Base-by-base conservation (phyloP, 2,888 invertebrate species). In the Acanthosepion lycidas region DNA sequence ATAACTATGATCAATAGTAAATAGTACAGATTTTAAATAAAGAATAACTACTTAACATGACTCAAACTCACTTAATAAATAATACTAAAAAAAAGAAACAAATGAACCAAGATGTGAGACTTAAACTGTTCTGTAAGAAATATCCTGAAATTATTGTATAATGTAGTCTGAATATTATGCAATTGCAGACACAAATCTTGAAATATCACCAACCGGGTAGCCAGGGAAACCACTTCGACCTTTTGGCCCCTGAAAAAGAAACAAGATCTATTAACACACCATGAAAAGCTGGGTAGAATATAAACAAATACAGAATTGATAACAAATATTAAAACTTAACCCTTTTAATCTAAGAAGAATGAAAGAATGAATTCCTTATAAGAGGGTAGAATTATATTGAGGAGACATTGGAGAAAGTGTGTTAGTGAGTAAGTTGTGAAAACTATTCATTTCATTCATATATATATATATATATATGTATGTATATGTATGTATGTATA, bases 181-280 rank as follows among this genome's bases (percentile, higher is more conserved):
- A 33, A 78, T 78, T 78, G 78, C 78, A n/a, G 78, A n/a, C n/a
- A 26, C 93, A 93, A 49, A 53, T 51, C 28, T 93, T 93, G n/a
- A 93, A 93, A 93, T 93, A 93, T 49, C 53, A 93, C 93, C 49
- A 93, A 93, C 93, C 93, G 93, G 93, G 20, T 93, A 93, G 48
- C 93, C 93, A 93, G 93, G 93, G 53, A 53, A 93, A 93, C 93
- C 93, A 93, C 93, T 93, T 49, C 93, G 93, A 93, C 93, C 93
- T 53, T 93, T 93, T 53, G 93, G 93, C 20, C 93, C 93, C 93
- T 93, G 49, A 53, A 93, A 93, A 51, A 51, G n/a, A 92, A 51
- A 92, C 6, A 92, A 51, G 12, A 92, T 51, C 51, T 0, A 92
- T 59, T 0, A 59, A 23, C 59, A 78, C 8, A 12, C 12, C 2